phyloP scores from a whole-genome alignment of 2,113 vertebrate genomes.

The Gnathonemus longibarbis region DNA sequence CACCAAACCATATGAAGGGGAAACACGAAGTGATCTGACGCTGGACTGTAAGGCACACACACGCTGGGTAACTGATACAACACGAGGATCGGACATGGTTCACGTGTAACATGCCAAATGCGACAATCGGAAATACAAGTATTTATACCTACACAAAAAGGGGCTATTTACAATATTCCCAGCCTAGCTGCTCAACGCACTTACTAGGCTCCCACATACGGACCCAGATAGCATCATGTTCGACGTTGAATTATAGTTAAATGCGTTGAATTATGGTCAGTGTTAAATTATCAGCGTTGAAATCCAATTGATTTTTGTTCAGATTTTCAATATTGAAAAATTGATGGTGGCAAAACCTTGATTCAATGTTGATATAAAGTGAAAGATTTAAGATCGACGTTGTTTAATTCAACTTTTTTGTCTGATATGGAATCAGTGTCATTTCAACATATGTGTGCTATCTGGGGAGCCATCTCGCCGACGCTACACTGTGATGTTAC shows the following conservation, averaged over 20 bases:
- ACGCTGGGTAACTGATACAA: neutral
- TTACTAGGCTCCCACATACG: neutral
- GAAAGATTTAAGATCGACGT: too few species aligned
- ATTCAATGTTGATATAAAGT: too few species aligned
- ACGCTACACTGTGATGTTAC: neutral
- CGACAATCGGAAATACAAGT: neutral
- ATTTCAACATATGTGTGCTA: too few species aligned
- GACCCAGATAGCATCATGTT: too few species aligned
- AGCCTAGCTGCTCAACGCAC: neutral
- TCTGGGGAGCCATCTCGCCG: neutral
- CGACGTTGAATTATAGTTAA: too few species aligned
- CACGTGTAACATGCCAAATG: neutral
- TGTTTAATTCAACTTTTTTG: too few species aligned
- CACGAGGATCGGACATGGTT: neutral
- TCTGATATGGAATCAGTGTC: too few species aligned
- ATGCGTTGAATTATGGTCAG: too few species aligned
- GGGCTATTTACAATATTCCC: neutral
- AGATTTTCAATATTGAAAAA: too few species aligned
- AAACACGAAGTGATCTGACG: neutral
- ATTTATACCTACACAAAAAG: neutral
- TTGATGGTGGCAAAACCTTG: too few species aligned
- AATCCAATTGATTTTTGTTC: too few species aligned
- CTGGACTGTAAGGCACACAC: neutral
- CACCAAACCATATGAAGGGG: neutral
- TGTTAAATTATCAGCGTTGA: too few species aligned